Evolutionary conservation across 1,140 invertebrate genomes (phyloP), one percentile per base, ranked within the genome.

Genomic region (Bactericera cockerelli): DNA sequence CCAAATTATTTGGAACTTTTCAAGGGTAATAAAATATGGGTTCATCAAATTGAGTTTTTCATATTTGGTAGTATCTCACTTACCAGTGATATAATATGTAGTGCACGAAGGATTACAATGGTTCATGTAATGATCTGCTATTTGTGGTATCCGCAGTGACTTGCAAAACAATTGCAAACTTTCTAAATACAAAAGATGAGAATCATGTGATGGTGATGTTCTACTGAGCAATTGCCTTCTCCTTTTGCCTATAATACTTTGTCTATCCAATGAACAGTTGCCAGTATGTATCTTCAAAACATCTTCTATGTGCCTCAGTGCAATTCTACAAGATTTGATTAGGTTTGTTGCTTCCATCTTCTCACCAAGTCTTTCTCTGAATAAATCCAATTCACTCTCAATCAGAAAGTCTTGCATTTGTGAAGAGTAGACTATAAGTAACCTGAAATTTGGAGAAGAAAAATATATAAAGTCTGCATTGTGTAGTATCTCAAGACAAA

Each of bases 131-230:
- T 49, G 42, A 10, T 49, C n/a, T 6, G 42, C 42, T 10, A 49
- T 22, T 22, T 49, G n/a, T 10, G 22, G 42, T 19, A 49, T 49
- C 19, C 42, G 6, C 42, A 49, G 19, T 49, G 42, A 49, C 19
- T 49, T 49, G 19, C 42, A 49, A 16, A 49, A 49, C 22, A 49
- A 49, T 49, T 49, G 6, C 42, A 49, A 49, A 49, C 42, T 49
- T n/a, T 6, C 8, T 16, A 49, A 19, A 49, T 49, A 49, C 42
- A 49, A 6, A 6, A 19, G n/a, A 19, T 10, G 19, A 8, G 22
- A 19, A 19, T 49, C 42, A 6, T 49, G n/a, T 8, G 19, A 49
- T 49, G n/a, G n/a, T 49, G 42, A 19, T 49, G n/a, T 8, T 22
- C 6, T 49, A 10, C 22, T 49, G 4, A 49, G 42, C 6, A n/a